Evolutionary conservation across 2,888 invertebrate genomes (phyloP), one percentile per base, ranked within the genome.

Genomic region (Polydrusus pterygomalis): DNA sequence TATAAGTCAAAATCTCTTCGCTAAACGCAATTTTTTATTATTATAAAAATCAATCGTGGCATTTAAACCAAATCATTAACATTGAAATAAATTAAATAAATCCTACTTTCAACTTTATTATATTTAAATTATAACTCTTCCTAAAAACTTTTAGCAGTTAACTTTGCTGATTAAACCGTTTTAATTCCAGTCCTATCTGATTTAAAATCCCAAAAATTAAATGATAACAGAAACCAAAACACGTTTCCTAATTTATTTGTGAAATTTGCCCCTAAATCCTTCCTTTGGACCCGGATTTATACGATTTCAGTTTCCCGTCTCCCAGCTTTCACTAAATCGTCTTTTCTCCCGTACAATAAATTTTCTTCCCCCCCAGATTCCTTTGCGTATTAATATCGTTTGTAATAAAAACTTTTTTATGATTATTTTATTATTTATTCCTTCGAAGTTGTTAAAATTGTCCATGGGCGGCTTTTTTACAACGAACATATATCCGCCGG

Each of bases 351-450:
- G 15, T 17, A 51, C 54, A 38, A 51, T 64, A 70, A 70, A 71
- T 64, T 71, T 64, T 20, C 54, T 47, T 69, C 45, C 63, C 58
- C 60, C 64, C 54, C 54, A 45, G 25, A 70, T 63, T 62, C 56
- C 63, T 74, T 47, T 47, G 62, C 68, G 67, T 63, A 76, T 76
- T 76, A 76, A 76, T 76, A 72, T 38, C 67, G 68, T 64, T 30
- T 30, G 68, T 68, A 68, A 76, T 76, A 76, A 76, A 75, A 76
- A 60, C 60, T 11, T 63, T 58, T 71, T 76, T 76, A 68, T 68
- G 30, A 69, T 68, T 60, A 71, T 71, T 63, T 71, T 64, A 64
- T 71, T 71, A 64, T 64, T 71, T 51, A 51, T 74, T 74, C 63
- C 69, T 74, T 54, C 62, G 20, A 38, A 68, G 63, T 64, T 69